Evolutionary conservation across 2,797 vertebrate species (phyloP).

Genomic region (Hoplostethus mediterraneus): DNA sequence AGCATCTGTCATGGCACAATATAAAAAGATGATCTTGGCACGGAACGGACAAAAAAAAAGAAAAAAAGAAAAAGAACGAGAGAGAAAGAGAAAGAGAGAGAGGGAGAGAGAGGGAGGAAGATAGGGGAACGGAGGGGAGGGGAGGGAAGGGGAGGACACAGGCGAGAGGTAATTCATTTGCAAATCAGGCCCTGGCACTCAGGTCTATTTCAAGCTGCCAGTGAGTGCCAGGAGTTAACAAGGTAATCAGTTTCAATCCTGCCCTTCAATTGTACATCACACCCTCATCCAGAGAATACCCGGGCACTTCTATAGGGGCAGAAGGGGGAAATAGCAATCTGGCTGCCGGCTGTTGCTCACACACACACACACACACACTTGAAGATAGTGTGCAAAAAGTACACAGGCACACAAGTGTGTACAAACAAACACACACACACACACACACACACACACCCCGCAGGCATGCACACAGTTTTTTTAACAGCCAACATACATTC

Average conservation of each 20-base stretch:
- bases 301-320: conserved; percentile 90
- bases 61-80: conserved; percentile 18
- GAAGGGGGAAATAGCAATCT: conserved; percentile 94
- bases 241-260: conserved; percentile 99
- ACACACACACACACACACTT: conserved; percentile 40
- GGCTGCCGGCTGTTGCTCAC: conserved; percentile 66
- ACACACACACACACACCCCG: background rate
- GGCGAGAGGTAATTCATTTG: conserved; percentile 97
- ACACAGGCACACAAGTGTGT: background rate
- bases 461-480: conserved; percentile 61
- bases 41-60: conserved; percentile 85
- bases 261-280: conserved; percentile 96
- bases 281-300: conserved; percentile 93
- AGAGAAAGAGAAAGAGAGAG: conserved; percentile 34
- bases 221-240: conserved; percentile 99
- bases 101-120: conserved; percentile 66
- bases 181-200: conserved; percentile 95
- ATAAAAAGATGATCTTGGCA: conserved; percentile 99
- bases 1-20: conserved; percentile 99
- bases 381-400: conserved; percentile 23
- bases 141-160: conserved; percentile 53
- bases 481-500: conserved; percentile 69
- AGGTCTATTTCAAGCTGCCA: conserved; percentile 95
- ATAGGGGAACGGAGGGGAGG: conserved; percentile 64
- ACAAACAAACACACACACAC: conserved; percentile 1